phyloP scores from a whole-genome alignment of 2,113 vertebrate genomes.

The Odocoileus virginianus region DNA sequence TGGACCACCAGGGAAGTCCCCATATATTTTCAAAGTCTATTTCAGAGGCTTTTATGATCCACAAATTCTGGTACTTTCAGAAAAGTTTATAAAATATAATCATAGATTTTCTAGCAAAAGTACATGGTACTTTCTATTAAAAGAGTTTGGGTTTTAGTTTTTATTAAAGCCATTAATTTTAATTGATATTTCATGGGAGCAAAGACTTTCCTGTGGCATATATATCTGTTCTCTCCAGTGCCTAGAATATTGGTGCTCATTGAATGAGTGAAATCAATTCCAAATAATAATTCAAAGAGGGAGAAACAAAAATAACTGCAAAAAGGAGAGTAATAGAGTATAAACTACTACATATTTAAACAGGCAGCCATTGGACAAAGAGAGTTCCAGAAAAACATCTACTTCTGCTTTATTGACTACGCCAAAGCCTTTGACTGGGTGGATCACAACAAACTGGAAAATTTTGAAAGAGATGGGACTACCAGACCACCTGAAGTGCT shows the following conservation, averaged over 20 bases:
- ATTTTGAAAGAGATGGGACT: neutral
- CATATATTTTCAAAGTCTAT: neutral
- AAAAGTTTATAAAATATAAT: neutral
- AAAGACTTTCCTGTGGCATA: neutral
- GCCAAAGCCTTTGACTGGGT: neutral
- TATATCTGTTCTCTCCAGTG: neutral
- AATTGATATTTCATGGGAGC: neutral
- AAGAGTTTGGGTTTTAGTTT: neutral
- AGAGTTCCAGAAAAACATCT: neutral
- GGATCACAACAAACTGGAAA: neutral
- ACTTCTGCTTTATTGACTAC: neutral
- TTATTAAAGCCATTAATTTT: neutral
- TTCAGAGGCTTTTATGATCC: neutral
- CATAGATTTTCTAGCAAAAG: neutral
- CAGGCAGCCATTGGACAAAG: neutral
- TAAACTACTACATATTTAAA: constrained; percentile 1
- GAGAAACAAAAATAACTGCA: constrained; percentile 6
- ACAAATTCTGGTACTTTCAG: neutral
- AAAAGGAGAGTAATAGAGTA: neutral
- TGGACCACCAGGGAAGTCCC: neutral
- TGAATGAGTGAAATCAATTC: neutral
- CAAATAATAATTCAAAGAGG: neutral
- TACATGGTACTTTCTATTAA: neutral
- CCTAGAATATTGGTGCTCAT: neutral
- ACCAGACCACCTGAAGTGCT: neutral